Conservation (phyloP, 2,888 invertebrate species). For the Drosophila prostipennis region DNA sequence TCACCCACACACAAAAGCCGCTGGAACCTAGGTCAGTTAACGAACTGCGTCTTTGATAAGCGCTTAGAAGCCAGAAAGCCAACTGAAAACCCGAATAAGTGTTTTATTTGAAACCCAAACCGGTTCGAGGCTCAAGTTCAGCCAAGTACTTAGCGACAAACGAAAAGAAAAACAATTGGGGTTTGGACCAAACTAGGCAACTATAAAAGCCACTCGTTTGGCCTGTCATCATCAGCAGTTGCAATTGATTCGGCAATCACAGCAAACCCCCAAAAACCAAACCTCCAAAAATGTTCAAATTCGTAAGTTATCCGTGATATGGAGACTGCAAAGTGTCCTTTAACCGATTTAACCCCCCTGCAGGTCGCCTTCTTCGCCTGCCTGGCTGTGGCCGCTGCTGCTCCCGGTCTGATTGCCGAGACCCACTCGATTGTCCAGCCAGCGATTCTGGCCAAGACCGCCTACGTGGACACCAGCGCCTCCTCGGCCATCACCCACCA, state of each 20-base stretch:
- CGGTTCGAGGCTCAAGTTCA: conserved; percentile 71
- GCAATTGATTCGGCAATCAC: conserved; percentile 58
- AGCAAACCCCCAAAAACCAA: conserved; percentile 42
- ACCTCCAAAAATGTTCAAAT: conserved; percentile 82
- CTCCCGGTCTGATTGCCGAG: conserved; percentile 78
- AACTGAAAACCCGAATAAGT: conserved; percentile 22
- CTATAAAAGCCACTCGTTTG: conserved; percentile 67
- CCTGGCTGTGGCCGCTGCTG: conserved; percentile 84
- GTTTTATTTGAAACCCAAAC: conserved; percentile 53
- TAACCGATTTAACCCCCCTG: neutral
- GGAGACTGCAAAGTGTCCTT: neutral
- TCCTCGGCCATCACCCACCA: conserved; percentile 86
- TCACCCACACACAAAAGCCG: conserved; percentile 16
- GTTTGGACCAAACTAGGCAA: conserved; percentile 22
- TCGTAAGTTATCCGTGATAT: conserved; percentile 74
- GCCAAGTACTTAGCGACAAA: conserved; percentile 50
- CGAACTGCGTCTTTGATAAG: conserved; percentile 58
- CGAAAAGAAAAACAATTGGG: conserved; percentile 26
- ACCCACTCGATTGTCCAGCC: conserved; percentile 81
- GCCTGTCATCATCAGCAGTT: conserved; percentile 71
- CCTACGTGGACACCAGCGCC: conserved; percentile 81
- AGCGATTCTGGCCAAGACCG: conserved; percentile 79
- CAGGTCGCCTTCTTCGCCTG: conserved; percentile 87
- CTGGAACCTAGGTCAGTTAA: conserved; percentile 69
- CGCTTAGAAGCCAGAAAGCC: conserved; percentile 61